phyloP scores from a whole-genome alignment of 2,113 vertebrate genomes.

The Scatophagus argus region DNA sequence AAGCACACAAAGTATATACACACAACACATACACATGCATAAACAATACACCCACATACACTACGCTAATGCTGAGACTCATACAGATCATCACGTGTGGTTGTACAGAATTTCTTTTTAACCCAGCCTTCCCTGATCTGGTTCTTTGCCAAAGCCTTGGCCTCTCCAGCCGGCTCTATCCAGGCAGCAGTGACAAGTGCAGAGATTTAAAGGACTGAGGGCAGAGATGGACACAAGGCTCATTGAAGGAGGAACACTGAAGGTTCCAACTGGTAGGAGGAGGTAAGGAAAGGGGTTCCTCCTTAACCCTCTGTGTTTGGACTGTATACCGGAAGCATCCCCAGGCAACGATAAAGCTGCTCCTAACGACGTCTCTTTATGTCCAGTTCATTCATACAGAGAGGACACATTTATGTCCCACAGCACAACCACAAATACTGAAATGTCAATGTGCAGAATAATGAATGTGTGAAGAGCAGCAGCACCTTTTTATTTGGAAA shows the following conservation, averaged over 20 bases:
- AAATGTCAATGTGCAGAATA: conserved; percentile 21
- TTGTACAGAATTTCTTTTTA: conserved; percentile 39
- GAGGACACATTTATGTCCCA: conserved; percentile 5
- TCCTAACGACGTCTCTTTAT: conserved; percentile 22
- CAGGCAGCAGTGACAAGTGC: conserved; percentile 65
- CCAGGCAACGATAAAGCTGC: conserved; percentile 4
- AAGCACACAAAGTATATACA: conserved; percentile 25
- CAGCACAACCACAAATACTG: conserved; percentile 8
- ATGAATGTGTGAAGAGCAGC: neutral
- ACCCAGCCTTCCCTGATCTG: conserved; percentile 22
- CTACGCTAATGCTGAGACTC: neutral
- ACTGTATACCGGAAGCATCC: conserved; percentile 14
- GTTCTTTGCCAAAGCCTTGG: conserved; percentile 32
- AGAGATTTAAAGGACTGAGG: conserved; percentile 70
- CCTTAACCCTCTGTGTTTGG: conserved; percentile 48
- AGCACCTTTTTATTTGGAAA: neutral
- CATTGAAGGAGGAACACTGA: conserved; percentile 66
- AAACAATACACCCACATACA: conserved; percentile 16
- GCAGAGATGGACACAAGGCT: conserved; percentile 72
- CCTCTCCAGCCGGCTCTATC: conserved; percentile 54
- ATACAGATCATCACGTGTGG: neutral
- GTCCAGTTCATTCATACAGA: conserved; percentile 17
- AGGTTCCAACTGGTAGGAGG: conserved; percentile 45
- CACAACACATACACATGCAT: conserved; percentile 16
- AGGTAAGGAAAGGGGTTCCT: conserved; percentile 15